Conservation (phyloP, 2,888 invertebrate species). For the Blera fallax region DNA sequence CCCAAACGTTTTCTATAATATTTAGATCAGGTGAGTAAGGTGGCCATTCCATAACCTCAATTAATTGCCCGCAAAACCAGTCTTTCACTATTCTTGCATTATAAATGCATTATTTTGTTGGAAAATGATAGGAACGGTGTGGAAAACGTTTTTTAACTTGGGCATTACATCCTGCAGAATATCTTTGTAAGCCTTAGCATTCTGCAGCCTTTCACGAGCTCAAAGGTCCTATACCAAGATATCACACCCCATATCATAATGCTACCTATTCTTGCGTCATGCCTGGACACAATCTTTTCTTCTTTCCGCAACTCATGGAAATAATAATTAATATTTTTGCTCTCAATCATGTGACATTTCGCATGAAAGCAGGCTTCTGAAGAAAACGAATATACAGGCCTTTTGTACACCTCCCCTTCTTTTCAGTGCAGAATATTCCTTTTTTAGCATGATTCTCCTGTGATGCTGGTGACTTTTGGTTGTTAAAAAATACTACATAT, state of each 20-base stretch:
- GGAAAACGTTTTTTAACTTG: background rate
- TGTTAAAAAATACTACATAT: too few species aligned
- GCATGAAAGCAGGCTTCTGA: too few species aligned
- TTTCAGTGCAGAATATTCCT: too few species aligned
- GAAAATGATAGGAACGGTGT: background rate
- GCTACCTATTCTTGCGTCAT: background rate
- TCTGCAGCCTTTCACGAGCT: background rate
- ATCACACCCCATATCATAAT: background rate
- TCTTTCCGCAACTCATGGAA: background rate
- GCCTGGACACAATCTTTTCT: background rate
- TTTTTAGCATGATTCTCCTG: too few species aligned
- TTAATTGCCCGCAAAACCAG: too few species aligned
- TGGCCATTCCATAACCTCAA: too few species aligned
- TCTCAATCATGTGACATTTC: too few species aligned
- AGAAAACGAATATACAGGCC: too few species aligned
- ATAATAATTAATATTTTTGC: background rate
- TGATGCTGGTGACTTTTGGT: too few species aligned
- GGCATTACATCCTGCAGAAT: background rate
- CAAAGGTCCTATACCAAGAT: background rate
- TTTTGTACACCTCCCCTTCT: too few species aligned
- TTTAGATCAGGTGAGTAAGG: too few species aligned
- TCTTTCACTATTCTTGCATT: background rate
- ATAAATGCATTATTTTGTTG: background rate
- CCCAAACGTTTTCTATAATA: too few species aligned
- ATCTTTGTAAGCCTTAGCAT: background rate